Base-by-base conservation (phyloP, 1,140 invertebrate genomes). In the Leptoteleia sp. region DNA sequence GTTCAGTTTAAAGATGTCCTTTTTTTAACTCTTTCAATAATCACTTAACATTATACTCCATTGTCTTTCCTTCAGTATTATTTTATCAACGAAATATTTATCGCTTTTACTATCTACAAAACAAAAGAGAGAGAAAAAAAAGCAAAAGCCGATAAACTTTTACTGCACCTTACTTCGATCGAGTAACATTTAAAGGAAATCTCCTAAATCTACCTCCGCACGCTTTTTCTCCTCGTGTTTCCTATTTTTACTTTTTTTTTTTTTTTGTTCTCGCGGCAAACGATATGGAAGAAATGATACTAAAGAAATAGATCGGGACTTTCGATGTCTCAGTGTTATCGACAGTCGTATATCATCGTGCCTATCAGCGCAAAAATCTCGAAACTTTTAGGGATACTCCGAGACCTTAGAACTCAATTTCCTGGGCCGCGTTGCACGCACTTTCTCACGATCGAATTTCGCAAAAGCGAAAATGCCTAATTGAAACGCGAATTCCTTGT, bases 331-430 rank as follows among this genome's bases (percentile, higher is more conserved):
- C 82, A 75, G 81, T 78, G 84, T 85, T 87, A 87, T 88, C 86
- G 83, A 81, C 80, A 77, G 81, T 82, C 85, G 75, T 89, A 88
- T 86, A 89, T 89, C 87, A 89, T 88, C 84, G 81, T 80, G 85
- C 78, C 82, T 87, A 87, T 86, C 84, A 75, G 71, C 54, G 55
- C 80, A 72, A 80, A 79, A 84, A 86, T 87, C 85, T 85, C 77
- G 72, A 80, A 83, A 86, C 80, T 85, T 84, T 84, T 54, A 38
- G 33, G 59, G 62, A 47, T 80, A 81, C 73, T n/a, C 76, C 68
- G 68, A 67, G 81, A 79, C 42, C 70, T 75, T 70, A 61, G 57
- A 77, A 82, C 70, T 79, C 81, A 83, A 87, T 87, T 87, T 86
- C 82, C 82, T 81, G 55, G 6, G 16, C 47, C 1, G n/a, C 7